Evolutionary conservation across 2,797 vertebrate genomes (phyloP).

Genomic region (Spinus pinus): DNA sequence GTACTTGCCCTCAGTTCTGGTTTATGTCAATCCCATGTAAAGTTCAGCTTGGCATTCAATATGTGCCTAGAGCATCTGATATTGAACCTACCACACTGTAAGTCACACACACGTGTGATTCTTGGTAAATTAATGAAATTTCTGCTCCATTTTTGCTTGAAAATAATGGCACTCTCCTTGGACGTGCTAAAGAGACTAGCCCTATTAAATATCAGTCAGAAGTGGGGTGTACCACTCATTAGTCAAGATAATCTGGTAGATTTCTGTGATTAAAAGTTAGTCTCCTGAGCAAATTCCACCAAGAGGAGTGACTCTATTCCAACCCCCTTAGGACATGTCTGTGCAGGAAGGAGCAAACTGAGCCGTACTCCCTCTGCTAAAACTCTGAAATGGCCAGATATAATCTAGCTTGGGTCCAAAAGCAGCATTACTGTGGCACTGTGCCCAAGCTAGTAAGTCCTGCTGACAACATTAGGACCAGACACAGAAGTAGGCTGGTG

Average conservation of each 20-base stretch:
- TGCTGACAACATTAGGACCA: constrained; percentile 4
- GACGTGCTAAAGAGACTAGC: not conserved
- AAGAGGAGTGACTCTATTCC: not conserved
- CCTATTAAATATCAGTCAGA: not conserved
- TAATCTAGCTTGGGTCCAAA: not conserved
- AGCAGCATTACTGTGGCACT: not conserved
- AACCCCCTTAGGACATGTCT: not conserved
- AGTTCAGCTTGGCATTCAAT: not conserved
- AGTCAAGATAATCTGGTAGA: not conserved
- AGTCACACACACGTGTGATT: constrained; percentile 2
- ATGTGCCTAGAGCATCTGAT: not conserved
- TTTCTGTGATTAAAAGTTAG: not conserved
- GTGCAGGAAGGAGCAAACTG: not conserved
- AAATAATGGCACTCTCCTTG: not conserved
- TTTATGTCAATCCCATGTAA: not conserved
- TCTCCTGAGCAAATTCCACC: not conserved
- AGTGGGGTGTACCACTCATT: not conserved
- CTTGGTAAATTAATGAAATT: constrained; percentile 9
- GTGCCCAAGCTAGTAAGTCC: not conserved
- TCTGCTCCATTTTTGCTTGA: not conserved
- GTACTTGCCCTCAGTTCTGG: not conserved
- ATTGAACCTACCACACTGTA: not conserved
- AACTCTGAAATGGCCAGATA: not conserved
- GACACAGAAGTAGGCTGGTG: not conserved
- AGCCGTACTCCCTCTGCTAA: not conserved